Conservation (phyloP, 2,888 invertebrate genomes). For the Parnassius mnemosyne region DNA sequence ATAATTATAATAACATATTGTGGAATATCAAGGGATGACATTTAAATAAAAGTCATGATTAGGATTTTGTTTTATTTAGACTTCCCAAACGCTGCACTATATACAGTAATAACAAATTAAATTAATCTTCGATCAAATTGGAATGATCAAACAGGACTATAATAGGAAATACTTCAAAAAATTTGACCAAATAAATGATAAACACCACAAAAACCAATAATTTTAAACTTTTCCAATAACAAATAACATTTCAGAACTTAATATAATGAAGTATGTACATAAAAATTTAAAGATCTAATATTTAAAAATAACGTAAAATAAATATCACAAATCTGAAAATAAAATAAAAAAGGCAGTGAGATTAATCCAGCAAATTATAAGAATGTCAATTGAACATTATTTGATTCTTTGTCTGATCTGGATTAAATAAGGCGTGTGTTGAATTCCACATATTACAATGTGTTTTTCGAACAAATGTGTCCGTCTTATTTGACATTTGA, state of each 20-base stretch:
- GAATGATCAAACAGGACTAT: constrained; percentile 9
- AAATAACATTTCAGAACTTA: constrained; percentile 4
- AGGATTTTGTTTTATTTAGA: constrained; percentile 13
- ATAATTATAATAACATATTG: too few species aligned
- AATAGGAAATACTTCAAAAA: background rate
- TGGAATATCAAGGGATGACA: too few species aligned
- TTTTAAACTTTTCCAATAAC: constrained; percentile 3
- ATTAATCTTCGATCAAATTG: background rate
- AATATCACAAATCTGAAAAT: constrained; percentile 16
- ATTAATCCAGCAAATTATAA: background rate
- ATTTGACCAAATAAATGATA: too few species aligned
- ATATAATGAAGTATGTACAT: constrained; percentile 2
- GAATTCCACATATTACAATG: too few species aligned
- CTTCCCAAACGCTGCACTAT: constrained; percentile 3
- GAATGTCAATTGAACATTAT: too few species aligned
- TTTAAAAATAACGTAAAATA: constrained; percentile 7
- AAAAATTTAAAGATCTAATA: constrained; percentile 4
- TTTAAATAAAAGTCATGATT: constrained; percentile 2
- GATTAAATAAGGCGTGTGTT: too few species aligned
- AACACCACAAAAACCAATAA: constrained; percentile 3
- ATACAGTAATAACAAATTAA: constrained; percentile 1
- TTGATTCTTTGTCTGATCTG: too few species aligned
- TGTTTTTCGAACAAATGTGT: too few species aligned
- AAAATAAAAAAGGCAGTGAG: background rate
- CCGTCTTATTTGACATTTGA: too few species aligned